Evolutionary conservation across 1,140 invertebrate species (phyloP).

Genomic region (Drosophila micromelanica): DNA sequence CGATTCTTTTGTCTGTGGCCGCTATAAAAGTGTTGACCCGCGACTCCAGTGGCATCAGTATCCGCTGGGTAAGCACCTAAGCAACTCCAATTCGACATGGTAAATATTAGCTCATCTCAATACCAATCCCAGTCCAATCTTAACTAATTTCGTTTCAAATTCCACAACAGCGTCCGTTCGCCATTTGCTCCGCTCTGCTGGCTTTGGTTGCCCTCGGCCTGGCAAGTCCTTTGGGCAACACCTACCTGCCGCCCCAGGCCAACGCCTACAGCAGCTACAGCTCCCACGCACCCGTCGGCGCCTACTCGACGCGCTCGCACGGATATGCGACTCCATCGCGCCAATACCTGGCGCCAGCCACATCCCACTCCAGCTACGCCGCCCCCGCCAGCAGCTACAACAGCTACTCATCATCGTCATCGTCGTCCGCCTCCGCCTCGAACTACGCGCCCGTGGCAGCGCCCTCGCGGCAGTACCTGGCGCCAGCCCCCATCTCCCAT

Average conservation of each 20-base stretch:
- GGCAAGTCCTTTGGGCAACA: conserved; percentile 52
- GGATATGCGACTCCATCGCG: conserved; percentile 20
- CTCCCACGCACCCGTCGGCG: conserved; percentile 15
- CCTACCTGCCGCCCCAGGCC: conserved; percentile 57
- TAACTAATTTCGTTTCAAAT: too few relatives aligned
- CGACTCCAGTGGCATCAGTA: conserved; percentile 51
- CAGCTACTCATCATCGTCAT: conserved; percentile 12
- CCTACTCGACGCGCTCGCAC: conserved; percentile 12
- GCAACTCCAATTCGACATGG: conserved; percentile 38
- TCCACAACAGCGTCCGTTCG: conserved; percentile 56
- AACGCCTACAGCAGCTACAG: conserved; percentile 53
- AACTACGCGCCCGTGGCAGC: conserved; percentile 1
- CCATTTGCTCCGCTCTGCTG: conserved; percentile 29
- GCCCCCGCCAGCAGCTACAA: conserved; percentile 5
- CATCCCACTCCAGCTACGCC: conserved; percentile 14
- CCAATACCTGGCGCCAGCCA: conserved; percentile 31
- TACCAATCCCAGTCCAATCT: background rate
- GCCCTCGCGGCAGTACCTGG: conserved; percentile 26
- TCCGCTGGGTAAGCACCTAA: conserved; percentile 36
- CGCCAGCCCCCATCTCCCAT: conserved; percentile 14
- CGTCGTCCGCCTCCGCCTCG: background rate
- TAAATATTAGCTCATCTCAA: conserved; percentile 30
- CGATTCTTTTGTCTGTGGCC: conserved; percentile 45
- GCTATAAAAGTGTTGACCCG: conserved; percentile 65
- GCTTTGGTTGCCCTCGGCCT: conserved; percentile 26